These are phyloP conservation scores for Synergus japonicus DNA, from an alignment of 2,888 invertebrate genomes.

Conservation along the genomic window DNA sequence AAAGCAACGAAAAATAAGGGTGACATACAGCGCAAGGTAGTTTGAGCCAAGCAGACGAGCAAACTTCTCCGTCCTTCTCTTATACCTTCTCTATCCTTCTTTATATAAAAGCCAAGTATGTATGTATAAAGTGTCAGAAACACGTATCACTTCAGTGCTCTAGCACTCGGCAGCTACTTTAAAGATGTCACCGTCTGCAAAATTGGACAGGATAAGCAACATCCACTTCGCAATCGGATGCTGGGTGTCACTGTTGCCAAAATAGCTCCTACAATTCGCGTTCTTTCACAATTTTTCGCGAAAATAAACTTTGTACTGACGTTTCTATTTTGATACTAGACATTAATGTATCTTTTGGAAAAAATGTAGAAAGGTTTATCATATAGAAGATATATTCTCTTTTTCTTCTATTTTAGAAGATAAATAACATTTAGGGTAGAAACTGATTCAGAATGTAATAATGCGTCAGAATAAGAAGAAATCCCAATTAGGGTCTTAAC, in stretches of 20 bases:
- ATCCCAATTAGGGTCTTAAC: no score
- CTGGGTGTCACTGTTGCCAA: slow-evolving; percentile 28
- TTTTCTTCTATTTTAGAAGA: no score
- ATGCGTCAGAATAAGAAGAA: no score
- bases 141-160: slow-evolving; percentile 68
- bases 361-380: no score
- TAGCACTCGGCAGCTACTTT: slow-evolving; percentile 56
- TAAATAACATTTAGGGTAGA: no score
- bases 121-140: slow-evolving; percentile 70
- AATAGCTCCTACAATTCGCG: slow-evolving; percentile 12
- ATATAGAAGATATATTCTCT: not conserved
- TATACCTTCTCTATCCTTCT: slow-evolving; percentile 32
- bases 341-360: not conserved
- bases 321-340: not conserved
- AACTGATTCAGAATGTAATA: no score
- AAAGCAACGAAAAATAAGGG: slow-evolving; percentile 67
- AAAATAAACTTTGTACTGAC: not conserved
- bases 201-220: slow-evolving; percentile 45
- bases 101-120: slow-evolving; percentile 50
- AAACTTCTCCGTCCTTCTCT: slow-evolving; percentile 42
- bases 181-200: slow-evolving; percentile 53
- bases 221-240: slow-evolving; percentile 36
- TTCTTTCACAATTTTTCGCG: not conserved
- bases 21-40: slow-evolving; percentile 63
- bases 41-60: slow-evolving; percentile 47